Conservation (phyloP, 2,797 vertebrate genomes). For the Myotis myotis region DNA sequence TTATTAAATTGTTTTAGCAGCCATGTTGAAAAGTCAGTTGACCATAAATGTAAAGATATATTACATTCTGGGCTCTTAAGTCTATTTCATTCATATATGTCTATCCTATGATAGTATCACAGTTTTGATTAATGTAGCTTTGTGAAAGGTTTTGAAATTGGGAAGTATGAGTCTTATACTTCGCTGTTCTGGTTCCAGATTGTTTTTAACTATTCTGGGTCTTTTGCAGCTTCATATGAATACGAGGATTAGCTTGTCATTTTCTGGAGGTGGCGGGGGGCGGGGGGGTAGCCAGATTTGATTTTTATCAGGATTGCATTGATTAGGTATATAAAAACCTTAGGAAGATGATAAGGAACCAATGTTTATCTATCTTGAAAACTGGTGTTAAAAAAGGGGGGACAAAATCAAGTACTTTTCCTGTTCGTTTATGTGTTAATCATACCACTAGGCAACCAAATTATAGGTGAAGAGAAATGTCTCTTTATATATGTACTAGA, state of each 20-base stretch:
- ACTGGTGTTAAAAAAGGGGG: not conserved
- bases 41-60: not conserved
- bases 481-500: not conserved
- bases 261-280: not conserved
- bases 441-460: not conserved
- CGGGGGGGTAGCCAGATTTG: not conserved
- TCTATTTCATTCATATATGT: not conserved
- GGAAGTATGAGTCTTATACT: not conserved
- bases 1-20: not conserved
- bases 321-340: not conserved
- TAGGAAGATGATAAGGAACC: not conserved
- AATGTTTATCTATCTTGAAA: not conserved
- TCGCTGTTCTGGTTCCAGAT: not conserved
- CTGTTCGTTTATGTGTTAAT: slow-evolving; percentile 3
- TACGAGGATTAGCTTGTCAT: not conserved
- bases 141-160: not conserved
- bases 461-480: not conserved
- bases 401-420: not conserved
- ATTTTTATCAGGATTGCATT: not conserved
- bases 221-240: not conserved
- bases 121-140: not conserved
- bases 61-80: not conserved
- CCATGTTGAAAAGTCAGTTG: not conserved
- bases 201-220: not conserved
- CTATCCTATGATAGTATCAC: not conserved